Evolutionary conservation across 2,797 vertebrate genomes (phyloP).

Genomic region (Acipenser ruthenus): DNA sequence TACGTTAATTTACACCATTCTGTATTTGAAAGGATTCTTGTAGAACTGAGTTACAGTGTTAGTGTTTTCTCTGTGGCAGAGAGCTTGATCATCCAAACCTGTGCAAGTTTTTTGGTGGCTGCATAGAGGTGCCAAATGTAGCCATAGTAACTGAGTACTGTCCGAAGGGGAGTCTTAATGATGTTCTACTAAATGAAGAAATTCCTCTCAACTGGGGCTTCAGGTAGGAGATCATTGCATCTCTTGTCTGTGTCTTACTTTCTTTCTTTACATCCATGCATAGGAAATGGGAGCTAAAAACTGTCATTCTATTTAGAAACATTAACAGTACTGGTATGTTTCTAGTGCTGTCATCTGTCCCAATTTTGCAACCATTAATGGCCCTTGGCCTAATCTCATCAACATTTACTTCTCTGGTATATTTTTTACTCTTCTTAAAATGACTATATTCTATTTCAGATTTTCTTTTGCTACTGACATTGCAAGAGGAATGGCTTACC

Average conservation of each 20-base stretch:
- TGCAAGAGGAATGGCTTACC: slow-evolving; percentile 70
- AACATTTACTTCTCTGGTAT: no score
- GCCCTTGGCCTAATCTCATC: no score
- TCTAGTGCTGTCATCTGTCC: no score
- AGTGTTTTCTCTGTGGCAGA: slow-evolving; percentile 39
- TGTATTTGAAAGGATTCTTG: no score
- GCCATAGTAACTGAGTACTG: slow-evolving; percentile 78
- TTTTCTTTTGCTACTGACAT: slow-evolving; percentile 78
- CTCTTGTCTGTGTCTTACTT: no score
- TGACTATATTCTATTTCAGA: slow-evolving; percentile 30
- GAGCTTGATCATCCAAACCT: slow-evolving; percentile 80
- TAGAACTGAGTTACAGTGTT: no score
- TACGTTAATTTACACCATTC: no score
- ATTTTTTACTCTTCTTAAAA: no score
- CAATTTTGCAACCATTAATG: no score
- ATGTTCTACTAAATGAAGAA: slow-evolving; percentile 70
- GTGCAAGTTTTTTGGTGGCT: slow-evolving; percentile 76
- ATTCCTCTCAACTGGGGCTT: slow-evolving; percentile 78
- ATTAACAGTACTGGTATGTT: no score
- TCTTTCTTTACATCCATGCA: neutral
- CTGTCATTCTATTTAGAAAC: no score
- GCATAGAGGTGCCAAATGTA: slow-evolving; percentile 65
- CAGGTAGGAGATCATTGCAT: slow-evolving; percentile 44
- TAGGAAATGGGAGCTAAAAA: no score
- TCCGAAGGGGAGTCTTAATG: slow-evolving; percentile 72